A percentile compares a stretch with the other conserved stretches of the same genome.
phyloP scores from a whole-genome alignment of 37 sponge, comb jelly and placozoan species.

The Cliona cf. orientalis region DNA sequence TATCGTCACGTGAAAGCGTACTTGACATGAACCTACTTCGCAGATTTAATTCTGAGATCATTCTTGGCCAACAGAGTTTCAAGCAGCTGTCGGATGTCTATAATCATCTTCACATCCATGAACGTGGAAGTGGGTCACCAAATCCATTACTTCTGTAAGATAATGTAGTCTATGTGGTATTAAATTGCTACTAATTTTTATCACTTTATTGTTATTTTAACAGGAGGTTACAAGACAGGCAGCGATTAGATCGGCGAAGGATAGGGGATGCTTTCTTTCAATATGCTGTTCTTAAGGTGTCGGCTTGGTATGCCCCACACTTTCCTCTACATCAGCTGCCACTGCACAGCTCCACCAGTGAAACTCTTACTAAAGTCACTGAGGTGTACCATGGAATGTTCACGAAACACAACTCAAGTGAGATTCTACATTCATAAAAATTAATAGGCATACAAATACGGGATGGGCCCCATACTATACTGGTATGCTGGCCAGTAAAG shows the following conservation, averaged over 20 bases:
- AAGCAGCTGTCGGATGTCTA: conserved; percentile 46
- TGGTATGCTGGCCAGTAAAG: too few species aligned
- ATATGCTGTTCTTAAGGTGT: conserved; percentile 27
- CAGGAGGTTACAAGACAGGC: not conserved
- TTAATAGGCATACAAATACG: too few species aligned
- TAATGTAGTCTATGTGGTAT: too few species aligned
- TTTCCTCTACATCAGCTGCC: conserved; percentile 1
- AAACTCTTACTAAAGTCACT: not conserved
- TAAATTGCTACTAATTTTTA: too few species aligned
- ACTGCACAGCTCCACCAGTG: not conserved
- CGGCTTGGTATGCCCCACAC: conserved; percentile 7
- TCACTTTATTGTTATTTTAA: not conserved
- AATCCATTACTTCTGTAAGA: too few species aligned
- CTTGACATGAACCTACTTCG: conserved; percentile 21
- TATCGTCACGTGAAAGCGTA: conserved; percentile 11
- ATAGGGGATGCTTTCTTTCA: conserved; percentile 35
- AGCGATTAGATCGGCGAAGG: conserved; percentile 21
- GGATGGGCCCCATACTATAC: too few species aligned
- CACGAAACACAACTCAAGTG: conserved; percentile 19
- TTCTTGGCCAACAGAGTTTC: conserved; percentile 40
- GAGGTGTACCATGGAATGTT: conserved; percentile 4
- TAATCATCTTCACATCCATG: conserved; percentile 16
- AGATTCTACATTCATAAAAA: too few species aligned
- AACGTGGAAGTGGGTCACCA: too few species aligned
- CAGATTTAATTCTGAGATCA: conserved; percentile 17